Base-by-base conservation (phyloP, 2,888 invertebrate species). In the Drosophila kuntzei region DNA sequence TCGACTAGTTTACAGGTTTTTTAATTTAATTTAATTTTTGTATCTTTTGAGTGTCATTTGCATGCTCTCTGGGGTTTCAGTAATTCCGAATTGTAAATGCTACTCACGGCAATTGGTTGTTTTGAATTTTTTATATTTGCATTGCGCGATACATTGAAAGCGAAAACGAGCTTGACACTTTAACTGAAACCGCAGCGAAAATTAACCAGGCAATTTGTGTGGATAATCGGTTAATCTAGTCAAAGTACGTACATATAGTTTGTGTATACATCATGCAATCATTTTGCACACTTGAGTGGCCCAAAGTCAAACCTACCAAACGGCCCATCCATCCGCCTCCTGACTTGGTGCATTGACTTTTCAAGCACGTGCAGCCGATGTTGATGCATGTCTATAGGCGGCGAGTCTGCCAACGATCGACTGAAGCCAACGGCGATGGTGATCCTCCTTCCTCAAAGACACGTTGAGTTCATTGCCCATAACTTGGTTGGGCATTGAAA, bases 301-400 rank as follows among this genome's bases (percentile, higher is more conserved):
- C 37, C 16, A 16, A 3, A 37, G 18, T 12, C 7, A 8, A 12
- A 11, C 2, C 27, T 9, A n/a, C n/a, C 41, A 11, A 63, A 18
- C 50, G 54, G 34, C 36, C 36, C 16, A 55, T 34, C 25, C 16
- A 55, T 22, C 50, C 59, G 29, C 27, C 43, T 11, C 32, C 57
- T 8, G 12, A 18, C 20, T 41, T 37, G 77, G 78, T 76, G 69
- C 78, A 76, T 76, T 77, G 78, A 77, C 78, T 76, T 69, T 53
- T 39, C 44, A 65, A 46, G 79, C 76, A 79, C 76, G 76, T 76
- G 75, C 79, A 77, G 34, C 8, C 73, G 57, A 72, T 55, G 77
- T 67, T 53, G 74, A 77, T 75, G 74, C 74, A 75, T 77, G 78
- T 72, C 74, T 72, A 75, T 59, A 27, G 58, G 57, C 50, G 36